A percentile compares a stretch with the other conserved stretches of the same genome.
Conservation (phyloP, 1,140 invertebrate genomes). For the Drosophila bocqueti region DNA sequence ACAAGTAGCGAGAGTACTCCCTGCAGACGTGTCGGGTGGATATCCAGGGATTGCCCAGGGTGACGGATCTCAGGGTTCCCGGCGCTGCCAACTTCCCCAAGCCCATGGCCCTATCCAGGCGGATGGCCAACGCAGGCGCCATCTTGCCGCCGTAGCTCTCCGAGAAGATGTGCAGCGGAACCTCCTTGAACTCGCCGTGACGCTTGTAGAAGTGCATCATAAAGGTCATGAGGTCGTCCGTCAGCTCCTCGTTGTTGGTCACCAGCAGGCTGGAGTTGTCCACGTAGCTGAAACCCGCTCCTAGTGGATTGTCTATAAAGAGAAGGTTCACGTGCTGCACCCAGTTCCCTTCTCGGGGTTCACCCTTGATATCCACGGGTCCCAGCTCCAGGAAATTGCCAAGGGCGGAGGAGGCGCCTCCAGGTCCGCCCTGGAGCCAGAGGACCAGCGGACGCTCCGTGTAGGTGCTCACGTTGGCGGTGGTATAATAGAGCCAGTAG, state of each 20-base stretch:
- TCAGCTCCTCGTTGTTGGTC: slow-evolving; percentile 90
- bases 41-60: slow-evolving; percentile 95
- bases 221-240: slow-evolving; percentile 90
- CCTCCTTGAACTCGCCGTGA: slow-evolving; percentile 88
- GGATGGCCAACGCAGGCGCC: slow-evolving; percentile 90
- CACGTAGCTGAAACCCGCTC: slow-evolving; percentile 94
- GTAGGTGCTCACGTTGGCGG: slow-evolving; percentile 86
- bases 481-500: slow-evolving; percentile 93
- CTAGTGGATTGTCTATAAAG: slow-evolving; percentile 95
- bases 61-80: slow-evolving; percentile 91
- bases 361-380: slow-evolving; percentile 88
- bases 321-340: slow-evolving; percentile 92
- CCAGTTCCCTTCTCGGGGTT: slow-evolving; percentile 90
- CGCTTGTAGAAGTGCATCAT: slow-evolving; percentile 88
- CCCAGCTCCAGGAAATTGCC: slow-evolving; percentile 93
- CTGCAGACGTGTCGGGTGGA: slow-evolving; percentile 92
- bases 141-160: slow-evolving; percentile 97
- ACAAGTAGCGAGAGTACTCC: slow-evolving; percentile 90
- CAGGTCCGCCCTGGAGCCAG: slow-evolving; percentile 93
- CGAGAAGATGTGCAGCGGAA: slow-evolving; percentile 92
- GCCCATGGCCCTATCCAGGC: slow-evolving; percentile 87
- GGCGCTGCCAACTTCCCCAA: slow-evolving; percentile 86
- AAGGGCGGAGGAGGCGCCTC: slow-evolving; percentile 90
- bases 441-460: slow-evolving; percentile 90
- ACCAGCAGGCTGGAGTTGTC: slow-evolving; percentile 87